Evolutionary conservation across 2,797 vertebrate species (phyloP), one percentile per base, ranked within the genome.

Genomic region (Onychomys arenicola): DNA sequence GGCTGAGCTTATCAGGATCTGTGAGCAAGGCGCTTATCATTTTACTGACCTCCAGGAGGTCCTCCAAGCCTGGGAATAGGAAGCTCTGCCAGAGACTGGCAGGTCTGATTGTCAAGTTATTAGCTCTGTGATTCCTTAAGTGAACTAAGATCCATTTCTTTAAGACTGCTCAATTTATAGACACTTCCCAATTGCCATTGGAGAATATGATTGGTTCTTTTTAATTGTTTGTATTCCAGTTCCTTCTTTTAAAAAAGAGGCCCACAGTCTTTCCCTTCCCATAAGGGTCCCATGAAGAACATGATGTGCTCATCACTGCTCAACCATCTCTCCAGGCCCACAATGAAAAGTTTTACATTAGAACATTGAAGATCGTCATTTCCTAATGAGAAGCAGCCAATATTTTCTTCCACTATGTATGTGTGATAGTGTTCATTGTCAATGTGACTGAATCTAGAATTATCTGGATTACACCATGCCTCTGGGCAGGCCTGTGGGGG

Each of bases 101-200:
- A 63, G 40, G 23, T 94, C 49, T 63, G 75, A 29, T 61, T 4
- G 0, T 65, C 77, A 78, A 92, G 57, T 81, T 77, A 61, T 5
- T 52, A 69, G 43, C 19, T 86, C 43, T 49, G 17, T 12, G 55
- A 13, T 71, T 92, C 49, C 25, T 84, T 87, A 57, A 75, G 17
- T 86, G 77, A 93, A 83, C 71, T 32, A 73, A 67, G 29, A 78
- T 43, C 91, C 23, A n/a, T 90, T 91, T 91, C 63, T 52, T 90
- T 43, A 77, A n/a, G 21, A 76, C 90, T 71, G 43, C 43, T 89
- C 57, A 63, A 13, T 89, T 40, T 32, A 10, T 40, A 59, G 69
- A 40, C 9, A 80, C 19, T 63, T 89, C 67, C 90, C 65, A 80
- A 0, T 90, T 91, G 57, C 21, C 67, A 83, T 75, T 94, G 37